Base-by-base conservation (phyloP, 2,113 vertebrate species). In the Pedionomus torquatus region DNA sequence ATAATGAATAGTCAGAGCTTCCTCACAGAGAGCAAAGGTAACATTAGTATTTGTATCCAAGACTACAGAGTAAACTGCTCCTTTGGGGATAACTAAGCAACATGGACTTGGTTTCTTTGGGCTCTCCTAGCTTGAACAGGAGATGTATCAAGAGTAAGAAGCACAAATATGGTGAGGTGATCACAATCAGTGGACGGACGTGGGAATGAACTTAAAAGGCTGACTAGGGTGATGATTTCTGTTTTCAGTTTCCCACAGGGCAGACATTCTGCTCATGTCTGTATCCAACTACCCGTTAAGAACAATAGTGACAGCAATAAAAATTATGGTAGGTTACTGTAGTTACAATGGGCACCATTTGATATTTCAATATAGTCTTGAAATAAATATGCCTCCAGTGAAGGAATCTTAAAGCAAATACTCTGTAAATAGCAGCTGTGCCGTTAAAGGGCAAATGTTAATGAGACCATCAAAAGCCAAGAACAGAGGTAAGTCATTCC, bases 391-490 rank as follows among this genome's bases (percentile, higher is more conserved):
- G 35, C 17, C 48, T 87, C 39, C 35, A 75, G 52, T 49, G 54
- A 94, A 91, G 23, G 58, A 72, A 57, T 89, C 44, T 83, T 80
- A 83, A 90, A 92, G 58, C 35, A 89, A 93, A 87, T 49, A 55
- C 30, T 93, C 71, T 54, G 30, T 69, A 77, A 88, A 30, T 80
- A 82, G 26, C 71, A 83, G 41, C 46, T 63, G 10, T 65, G 77
- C 19, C 72, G 25, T 75, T 78, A 78, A 86, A 87, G 28, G 28
- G 24, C 35, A 91, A 87, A 68, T 71, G 39, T 70, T 84, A 90
- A 84, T 68, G 49, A 93, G 80, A 74, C 25, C 21, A 84, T 39
- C 76, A 84, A 75, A 92, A 89, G 28, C 21, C 57, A 84, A 24
- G 31, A 90, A 93, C 46, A 84, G 84, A 85, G 63, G 71, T 94